Evolutionary conservation across 2,888 invertebrate species (phyloP).

Genomic region (Tenthredo scrophulariae): DNA sequence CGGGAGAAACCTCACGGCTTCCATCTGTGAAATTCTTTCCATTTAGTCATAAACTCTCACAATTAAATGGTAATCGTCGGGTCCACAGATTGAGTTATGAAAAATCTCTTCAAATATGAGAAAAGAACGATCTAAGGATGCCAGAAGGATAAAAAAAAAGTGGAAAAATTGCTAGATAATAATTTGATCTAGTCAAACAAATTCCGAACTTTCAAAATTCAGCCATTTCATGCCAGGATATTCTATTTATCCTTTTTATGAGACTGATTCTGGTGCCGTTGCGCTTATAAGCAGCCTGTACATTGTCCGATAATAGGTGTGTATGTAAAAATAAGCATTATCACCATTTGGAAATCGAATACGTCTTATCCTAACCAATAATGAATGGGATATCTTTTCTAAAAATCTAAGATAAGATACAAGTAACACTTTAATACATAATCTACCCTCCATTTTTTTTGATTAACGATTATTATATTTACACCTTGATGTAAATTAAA

Average conservation of each 20-base stretch:
- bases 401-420: slow-evolving; percentile 14
- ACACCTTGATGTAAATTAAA: not conserved
- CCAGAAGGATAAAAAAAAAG: not conserved
- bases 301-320: not conserved
- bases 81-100: not conserved
- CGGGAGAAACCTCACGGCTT: slow-evolving; percentile 75
- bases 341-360: not conserved
- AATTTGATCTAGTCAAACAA: not conserved
- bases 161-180: not conserved
- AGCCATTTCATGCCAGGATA: not conserved
- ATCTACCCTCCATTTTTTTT: not conserved
- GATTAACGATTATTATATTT: not conserved
- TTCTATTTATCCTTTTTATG: not conserved
- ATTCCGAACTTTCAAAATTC: not conserved
- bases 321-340: not conserved
- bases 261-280: not conserved
- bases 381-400: slow-evolving; percentile 15
- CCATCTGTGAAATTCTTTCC: slow-evolving; percentile 76
- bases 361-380: not conserved
- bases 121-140: not conserved
- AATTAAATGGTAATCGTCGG: not conserved
- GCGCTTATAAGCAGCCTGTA: not conserved
- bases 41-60: slow-evolving; percentile 71
- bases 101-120: not conserved
- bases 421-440: not conserved